These are phyloP conservation scores for Pangasius mekongensis DNA, from an alignment of 2,797 vertebrate genomes.

Conservation along the genomic window DNA sequence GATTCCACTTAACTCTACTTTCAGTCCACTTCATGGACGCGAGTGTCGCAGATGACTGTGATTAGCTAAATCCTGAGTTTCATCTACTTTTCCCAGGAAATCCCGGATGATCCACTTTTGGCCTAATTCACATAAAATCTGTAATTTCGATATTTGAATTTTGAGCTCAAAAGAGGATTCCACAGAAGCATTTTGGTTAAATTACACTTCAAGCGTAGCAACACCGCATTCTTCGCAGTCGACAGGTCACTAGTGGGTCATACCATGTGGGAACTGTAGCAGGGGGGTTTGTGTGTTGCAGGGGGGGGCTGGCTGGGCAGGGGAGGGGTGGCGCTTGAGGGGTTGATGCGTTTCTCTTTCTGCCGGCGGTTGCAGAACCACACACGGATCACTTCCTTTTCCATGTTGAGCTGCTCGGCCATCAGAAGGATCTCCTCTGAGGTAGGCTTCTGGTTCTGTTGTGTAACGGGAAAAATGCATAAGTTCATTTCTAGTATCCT, in stretches of 20 bases:
- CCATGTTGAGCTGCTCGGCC: conserved; percentile 92
- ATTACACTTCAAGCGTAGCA: background rate
- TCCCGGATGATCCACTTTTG: background rate
- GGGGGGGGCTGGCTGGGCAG: conserved; percentile 79
- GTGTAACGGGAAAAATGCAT: background rate
- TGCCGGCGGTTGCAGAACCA: conserved; percentile 95
- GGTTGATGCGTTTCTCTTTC: conserved; percentile 93
- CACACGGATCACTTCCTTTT: conserved; percentile 93
- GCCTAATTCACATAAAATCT: background rate
- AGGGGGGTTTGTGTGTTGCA: conserved; percentile 78
- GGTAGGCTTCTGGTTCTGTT: conserved; percentile 94
- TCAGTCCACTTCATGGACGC: background rate
- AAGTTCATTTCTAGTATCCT: background rate
- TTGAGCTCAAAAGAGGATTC: background rate
- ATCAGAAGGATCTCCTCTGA: conserved; percentile 93
- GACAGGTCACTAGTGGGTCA: background rate
- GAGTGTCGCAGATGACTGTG: background rate
- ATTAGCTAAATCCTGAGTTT: background rate
- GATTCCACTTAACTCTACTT: background rate
- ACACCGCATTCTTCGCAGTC: background rate
- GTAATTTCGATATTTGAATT: background rate
- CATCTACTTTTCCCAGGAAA: background rate
- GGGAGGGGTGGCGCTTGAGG: conserved; percentile 85
- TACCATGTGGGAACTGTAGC: conserved; percentile 89
- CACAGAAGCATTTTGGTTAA: background rate